A percentile compares a stretch with the other conserved stretches of the same genome.
Evolutionary conservation across 2,888 invertebrate species (phyloP).

Genomic region (Alloscopus bannaensis): DNA sequence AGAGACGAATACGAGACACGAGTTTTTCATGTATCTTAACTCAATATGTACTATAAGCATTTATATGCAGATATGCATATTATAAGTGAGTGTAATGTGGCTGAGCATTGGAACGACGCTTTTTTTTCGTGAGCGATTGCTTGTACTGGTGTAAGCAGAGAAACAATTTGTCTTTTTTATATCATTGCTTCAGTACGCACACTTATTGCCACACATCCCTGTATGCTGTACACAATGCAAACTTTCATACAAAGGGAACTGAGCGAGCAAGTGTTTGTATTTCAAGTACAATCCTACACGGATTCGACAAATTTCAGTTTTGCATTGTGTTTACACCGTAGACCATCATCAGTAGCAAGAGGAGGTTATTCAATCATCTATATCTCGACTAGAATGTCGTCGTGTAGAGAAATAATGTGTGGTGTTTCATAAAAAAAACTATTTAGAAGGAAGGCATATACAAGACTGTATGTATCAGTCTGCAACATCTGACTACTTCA

Average conservation of each 20-base stretch:
- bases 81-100: no score
- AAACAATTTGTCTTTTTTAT: constrained; percentile 21
- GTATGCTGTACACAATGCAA: constrained; percentile 9
- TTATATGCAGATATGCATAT: no score
- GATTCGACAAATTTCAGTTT: no score
- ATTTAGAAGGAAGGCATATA: constrained; percentile 17
- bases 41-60: no score
- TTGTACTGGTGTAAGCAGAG: neutral
- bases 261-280: no score
- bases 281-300: no score
- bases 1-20: no score
- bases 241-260: constrained; percentile 16
- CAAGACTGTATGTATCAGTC: constrained; percentile 28
- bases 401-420: neutral
- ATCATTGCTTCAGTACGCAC: constrained; percentile 21
- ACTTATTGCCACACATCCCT: constrained; percentile 22
- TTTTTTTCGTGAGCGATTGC: constrained; percentile 4
- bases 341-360: no score
- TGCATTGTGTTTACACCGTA: constrained; percentile 31
- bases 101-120: no score
- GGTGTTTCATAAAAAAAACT: neutral
- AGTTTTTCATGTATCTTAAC: no score
- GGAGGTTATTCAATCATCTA: constrained; percentile 23
- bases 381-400: neutral
- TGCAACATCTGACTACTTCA: constrained; percentile 40